phyloP scores from a whole-genome alignment of 1,140 invertebrate species.

The Papilio dardanus region DNA sequence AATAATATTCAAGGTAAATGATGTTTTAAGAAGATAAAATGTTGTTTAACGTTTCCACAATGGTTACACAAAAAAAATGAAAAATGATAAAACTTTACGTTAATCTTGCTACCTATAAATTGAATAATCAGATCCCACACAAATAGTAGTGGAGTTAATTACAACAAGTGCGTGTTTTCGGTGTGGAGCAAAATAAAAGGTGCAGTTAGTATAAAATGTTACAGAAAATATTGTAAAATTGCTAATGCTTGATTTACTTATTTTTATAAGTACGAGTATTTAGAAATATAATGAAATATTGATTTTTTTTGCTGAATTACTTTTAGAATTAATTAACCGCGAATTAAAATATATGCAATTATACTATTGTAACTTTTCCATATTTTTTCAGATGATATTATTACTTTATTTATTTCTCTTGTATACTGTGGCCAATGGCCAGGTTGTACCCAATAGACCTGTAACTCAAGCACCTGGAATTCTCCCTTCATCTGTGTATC shows the following conservation, averaged over 20 bases:
- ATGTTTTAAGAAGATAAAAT: conserved; percentile 31
- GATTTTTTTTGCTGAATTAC: no score
- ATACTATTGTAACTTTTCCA: neutral
- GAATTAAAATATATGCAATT: no score
- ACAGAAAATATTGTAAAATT: no score
- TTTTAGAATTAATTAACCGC: no score
- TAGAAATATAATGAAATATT: no score
- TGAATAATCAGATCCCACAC: conserved; percentile 63
- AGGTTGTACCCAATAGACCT: neutral
- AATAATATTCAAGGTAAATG: conserved; percentile 10
- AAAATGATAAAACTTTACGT: conserved; percentile 56
- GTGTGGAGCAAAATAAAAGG: neutral
- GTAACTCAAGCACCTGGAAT: neutral
- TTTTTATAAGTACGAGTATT: no score
- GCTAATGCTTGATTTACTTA: no score
- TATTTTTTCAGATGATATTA: conserved; percentile 7
- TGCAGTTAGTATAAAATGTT: neutral
- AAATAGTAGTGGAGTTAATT: conserved; percentile 64
- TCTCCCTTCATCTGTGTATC: neutral
- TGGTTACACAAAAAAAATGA: conserved; percentile 71
- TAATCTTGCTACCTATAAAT: conserved; percentile 80
- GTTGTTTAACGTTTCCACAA: conserved; percentile 66
- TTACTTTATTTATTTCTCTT: neutral
- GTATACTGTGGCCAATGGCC: neutral
- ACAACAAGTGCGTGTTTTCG: conserved; percentile 51